Conservation (phyloP, 2,113 vertebrate genomes). For the Aythya baeri region DNA sequence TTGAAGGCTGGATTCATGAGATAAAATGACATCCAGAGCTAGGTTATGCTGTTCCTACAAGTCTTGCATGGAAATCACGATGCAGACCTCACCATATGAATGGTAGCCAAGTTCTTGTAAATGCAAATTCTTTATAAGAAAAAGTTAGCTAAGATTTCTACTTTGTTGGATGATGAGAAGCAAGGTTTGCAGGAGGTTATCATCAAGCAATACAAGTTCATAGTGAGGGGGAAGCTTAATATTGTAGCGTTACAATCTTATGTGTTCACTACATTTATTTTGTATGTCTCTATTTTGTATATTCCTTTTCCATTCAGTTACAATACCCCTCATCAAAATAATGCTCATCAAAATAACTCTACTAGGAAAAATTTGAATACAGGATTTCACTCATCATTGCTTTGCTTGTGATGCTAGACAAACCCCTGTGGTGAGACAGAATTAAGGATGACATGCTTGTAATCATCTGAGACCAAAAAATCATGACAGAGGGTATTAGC, state of each 20-base stretch:
- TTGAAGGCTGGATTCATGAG: conserved; percentile 60
- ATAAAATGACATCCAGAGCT: conserved; percentile 49
- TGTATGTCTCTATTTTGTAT: not conserved
- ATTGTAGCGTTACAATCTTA: not conserved
- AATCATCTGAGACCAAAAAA: not conserved
- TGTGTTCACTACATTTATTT: not conserved
- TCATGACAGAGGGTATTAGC: not conserved
- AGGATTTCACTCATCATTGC: not conserved
- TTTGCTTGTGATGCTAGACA: not conserved
- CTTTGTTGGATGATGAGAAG: not conserved
- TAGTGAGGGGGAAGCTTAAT: not conserved
- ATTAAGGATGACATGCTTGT: not conserved
- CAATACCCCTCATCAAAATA: not conserved
- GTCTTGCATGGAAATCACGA: conserved; percentile 26
- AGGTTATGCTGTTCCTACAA: conserved; percentile 1
- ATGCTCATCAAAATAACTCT: not conserved
- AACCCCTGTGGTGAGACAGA: not conserved
- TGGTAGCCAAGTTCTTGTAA: conserved; percentile 15
- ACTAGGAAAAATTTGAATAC: not conserved
- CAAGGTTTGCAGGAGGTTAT: not conserved
- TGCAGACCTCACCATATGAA: not conserved
- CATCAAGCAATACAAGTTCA: not conserved
- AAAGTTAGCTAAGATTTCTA: not conserved
- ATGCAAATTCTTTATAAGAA: conserved; percentile 24
- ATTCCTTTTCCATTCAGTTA: not conserved